Evolutionary conservation across 2,888 invertebrate species (phyloP), one percentile per base, ranked within the genome.

Genomic region (Parnassius mnemosyne): DNA sequence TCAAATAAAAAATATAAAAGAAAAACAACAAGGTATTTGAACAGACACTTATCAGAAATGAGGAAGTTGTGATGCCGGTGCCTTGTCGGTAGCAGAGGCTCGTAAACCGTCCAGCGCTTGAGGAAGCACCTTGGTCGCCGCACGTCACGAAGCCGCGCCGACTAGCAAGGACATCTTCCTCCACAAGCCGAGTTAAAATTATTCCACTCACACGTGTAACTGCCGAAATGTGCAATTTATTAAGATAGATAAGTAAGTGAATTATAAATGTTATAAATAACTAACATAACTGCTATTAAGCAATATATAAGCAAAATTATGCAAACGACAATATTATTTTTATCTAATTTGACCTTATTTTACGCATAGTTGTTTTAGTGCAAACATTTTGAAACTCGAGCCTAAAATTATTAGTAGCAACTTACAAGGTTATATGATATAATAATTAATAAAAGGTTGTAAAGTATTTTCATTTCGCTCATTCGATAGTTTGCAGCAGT

Each of bases 121-220:
- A 62, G 65, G 65, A 65, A 65, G 56, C 53, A 53, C 62, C 60
- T 65, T 62, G 65, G 47, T 53, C 13, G 56, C 41, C 13, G n/a
- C 20, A 10, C 52, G 57, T n/a, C 49, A 49, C 13, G 34, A 34
- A n/a, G 50, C 56, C 47, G 55, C 11, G 41, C 41, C 34, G 9
- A 41, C 51, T 13, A 44, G 20, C 60, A 49, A 62, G 57, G 61
- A 57, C 57, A 49, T 57, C 53, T 53, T 47, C 57, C 61, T 52
- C 50, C 57, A 46, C 57, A 49, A 20, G 47, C 13, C n/a, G 52
- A 16, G 10, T 42, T 52, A n/a, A 57, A 61, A 57, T 52, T 47
- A 61, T 57, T 53, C 56, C 57, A 57, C 57, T 43, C 0, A 12
- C 7, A 46, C 46, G 46, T 46, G 34, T 34, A 34, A 34, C 34